Evolutionary conservation across 2,888 invertebrate genomes (phyloP), one percentile per base, ranked within the genome.

Genomic region (Tiliacea citrago): DNA sequence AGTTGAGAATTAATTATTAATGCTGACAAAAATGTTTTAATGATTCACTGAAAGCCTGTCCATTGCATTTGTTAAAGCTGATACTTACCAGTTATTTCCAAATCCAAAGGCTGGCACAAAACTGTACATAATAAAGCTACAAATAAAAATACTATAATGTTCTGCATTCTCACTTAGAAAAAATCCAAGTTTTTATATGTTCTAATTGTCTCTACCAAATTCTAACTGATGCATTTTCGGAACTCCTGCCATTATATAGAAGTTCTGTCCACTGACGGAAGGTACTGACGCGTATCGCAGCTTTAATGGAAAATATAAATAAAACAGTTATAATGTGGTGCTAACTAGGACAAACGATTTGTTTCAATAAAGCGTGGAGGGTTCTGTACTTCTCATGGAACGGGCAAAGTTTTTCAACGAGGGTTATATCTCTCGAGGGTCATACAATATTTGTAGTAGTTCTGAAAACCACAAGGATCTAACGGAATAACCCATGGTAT

Each of bases 71-170:
- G 58, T 10, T 58, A 35, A 58, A 9, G 57, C 5, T 9, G 24
- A 13, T 39, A 67, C 88, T 84, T 76, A 93, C 93, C 91, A 77
- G 73, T 86, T 53, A 79, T 82, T 62, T 81, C 72, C 16, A 85
- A 73, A 61, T 90, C 90, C 77, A 93, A 68, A 5, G 95, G 93
- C 51, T 90, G 87, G 66, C 92, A 85, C 57, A 76, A 77, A 49
- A 89, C 92, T 0, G 75, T 85, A 79, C 89, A 86, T 5, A 89
- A 69, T 57, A 89, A 68, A 39, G 84, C 76, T 10, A 88, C 76
- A 13, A 91, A 71, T n/a, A 94, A 47, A 18, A 93, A 21, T 12
- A 91, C 10, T n/a, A 84, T 70, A 39, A 67, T 57, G 60, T 71
- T 79, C 79, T 81, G 75, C 91, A 91, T 91, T 79, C 77, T 84